Base-by-base conservation (phyloP, 2,113 vertebrate genomes). In the Lycaon pictus region DNA sequence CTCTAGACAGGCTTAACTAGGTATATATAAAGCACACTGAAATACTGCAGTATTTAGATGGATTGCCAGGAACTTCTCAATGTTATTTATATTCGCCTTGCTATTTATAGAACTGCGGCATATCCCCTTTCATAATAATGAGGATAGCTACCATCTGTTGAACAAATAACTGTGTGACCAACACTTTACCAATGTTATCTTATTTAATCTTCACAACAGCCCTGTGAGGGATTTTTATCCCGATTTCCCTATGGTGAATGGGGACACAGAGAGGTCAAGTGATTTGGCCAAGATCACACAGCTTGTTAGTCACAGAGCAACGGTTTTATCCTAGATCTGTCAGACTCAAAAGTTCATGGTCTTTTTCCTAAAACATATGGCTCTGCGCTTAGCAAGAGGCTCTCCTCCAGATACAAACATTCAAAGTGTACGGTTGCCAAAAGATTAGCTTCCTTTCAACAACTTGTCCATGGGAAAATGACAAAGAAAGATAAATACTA, bases 381-480 rank as follows among this genome's bases (percentile, higher is more conserved):
- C 92, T 93, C 88, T 96, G 80, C 63, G 69, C 95, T 94, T 92
- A 96, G 96, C 76, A 35, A 96, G 96, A 87, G 65, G 81, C 77
- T 90, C 71, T 98, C 95, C 87, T 95, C 87, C 94, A 93, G 94
- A 93, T 67, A 51, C 97, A 98, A 96, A 97, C 94, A 97, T 96
- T 88, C 90, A 72, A 85, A 92, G 90, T 29, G 63, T 67, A 84
- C 3, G 56, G 79, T 83, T 98, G 97, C 96, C 98, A 97, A 94
- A 97, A 97, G 97, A 98, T 98, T 96, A 98, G 95, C 88, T 97
- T 98, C 76, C 90, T 98, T 97, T 98, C 97, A 98, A 97, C 97
- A 97, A 91, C 90, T 71, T 95, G 74, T 97, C 95, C 25, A 25
- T 88, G 84, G 94, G 88, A 97, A 93, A 96, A 96, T 94, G 98